phyloP scores from a whole-genome alignment of 2,797 vertebrate species.

The Malurus leucopterus region DNA sequence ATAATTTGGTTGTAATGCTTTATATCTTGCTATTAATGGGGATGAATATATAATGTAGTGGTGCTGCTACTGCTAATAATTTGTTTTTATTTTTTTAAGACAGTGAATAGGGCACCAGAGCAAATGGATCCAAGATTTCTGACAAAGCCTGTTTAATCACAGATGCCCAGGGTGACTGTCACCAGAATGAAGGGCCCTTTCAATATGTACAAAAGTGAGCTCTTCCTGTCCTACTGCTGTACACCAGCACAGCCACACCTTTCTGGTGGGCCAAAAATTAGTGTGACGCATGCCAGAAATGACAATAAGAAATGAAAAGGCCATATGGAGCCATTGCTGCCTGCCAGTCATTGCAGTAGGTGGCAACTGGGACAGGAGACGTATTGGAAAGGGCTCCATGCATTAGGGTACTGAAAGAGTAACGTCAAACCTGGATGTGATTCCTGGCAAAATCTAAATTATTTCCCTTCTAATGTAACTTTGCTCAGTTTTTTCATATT shows the following conservation, averaged over 20 bases:
- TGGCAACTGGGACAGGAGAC: constrained; percentile 31
- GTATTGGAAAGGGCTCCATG: background rate
- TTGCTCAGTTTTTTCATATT: background rate
- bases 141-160: background rate
- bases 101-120: background rate
- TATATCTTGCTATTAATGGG: background rate
- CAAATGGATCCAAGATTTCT: background rate
- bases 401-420: background rate
- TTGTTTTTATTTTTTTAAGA: background rate
- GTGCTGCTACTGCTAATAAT: background rate
- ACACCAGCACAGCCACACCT: constrained; percentile 25
- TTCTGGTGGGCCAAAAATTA: constrained; percentile 33
- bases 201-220: background rate
- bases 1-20: background rate
- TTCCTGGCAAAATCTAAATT: background rate
- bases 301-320: constrained; percentile 47
- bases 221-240: constrained; percentile 12
- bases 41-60: background rate
- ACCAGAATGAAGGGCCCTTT: background rate
- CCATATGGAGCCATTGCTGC: constrained; percentile 48
- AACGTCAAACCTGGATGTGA: background rate
- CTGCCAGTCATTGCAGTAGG: constrained; percentile 47
- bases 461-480: background rate
- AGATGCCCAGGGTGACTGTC: background rate
- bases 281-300: constrained; percentile 13